phyloP scores from a whole-genome alignment of 2,888 invertebrate species.

The Dolomedes plantarius region DNA sequence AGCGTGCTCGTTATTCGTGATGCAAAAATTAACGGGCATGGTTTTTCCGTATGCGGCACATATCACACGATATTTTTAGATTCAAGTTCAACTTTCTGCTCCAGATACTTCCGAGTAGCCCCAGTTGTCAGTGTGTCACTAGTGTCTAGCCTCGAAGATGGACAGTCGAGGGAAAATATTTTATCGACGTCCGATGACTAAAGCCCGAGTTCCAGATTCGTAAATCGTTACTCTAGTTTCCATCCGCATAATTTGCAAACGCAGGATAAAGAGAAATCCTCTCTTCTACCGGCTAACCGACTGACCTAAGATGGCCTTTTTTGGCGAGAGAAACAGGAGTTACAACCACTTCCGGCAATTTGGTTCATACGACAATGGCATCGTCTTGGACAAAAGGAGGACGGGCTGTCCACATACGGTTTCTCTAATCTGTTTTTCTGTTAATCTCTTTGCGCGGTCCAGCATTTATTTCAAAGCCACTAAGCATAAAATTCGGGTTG shows the following conservation, averaged over 20 bases:
- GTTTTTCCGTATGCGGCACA: not conserved
- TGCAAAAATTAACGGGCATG: not conserved
- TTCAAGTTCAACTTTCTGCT: conserved; percentile 45
- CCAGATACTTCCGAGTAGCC: conserved; percentile 40
- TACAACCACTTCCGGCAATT: conserved; percentile 42
- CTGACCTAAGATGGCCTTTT: conserved; percentile 42
- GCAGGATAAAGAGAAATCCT: not conserved
- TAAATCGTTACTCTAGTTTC: not conserved
- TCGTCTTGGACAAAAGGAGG: conserved; percentile 32
- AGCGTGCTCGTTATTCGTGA: not conserved
- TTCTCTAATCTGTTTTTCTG: not conserved
- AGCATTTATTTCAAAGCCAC: not conserved
- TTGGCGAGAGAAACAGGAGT: not conserved
- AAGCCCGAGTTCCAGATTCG: not conserved
- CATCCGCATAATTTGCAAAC: not conserved
- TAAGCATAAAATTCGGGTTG: not conserved
- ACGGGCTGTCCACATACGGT: not conserved
- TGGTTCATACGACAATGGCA: conserved; percentile 43
- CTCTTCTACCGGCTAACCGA: conserved; percentile 17
- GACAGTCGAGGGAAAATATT: not conserved
- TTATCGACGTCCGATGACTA: not conserved
- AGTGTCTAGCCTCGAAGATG: conserved; percentile 2
- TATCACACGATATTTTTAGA: conserved; percentile 15
- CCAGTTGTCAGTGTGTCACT: conserved; percentile 29
- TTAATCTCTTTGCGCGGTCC: not conserved